These are phyloP conservation scores for Parthenolecanium corni DNA, from an alignment of 2,888 invertebrate genomes.

Conservation along the genomic window DNA sequence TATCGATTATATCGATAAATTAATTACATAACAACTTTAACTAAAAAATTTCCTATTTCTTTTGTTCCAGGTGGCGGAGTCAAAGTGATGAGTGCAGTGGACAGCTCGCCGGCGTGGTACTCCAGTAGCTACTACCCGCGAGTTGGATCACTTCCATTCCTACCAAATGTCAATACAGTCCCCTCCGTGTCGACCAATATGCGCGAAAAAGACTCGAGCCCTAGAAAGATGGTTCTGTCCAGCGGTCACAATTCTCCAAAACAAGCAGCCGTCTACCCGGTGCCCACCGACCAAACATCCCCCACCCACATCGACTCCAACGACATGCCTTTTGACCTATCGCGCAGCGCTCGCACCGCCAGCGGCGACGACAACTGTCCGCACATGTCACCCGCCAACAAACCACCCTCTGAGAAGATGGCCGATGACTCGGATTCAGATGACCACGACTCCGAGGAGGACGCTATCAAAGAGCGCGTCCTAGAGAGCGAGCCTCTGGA, in stretches of 20 bases:
- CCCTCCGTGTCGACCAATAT: slow-evolving; percentile 46
- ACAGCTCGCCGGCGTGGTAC: slow-evolving; percentile 49
- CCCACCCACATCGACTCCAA: slow-evolving; percentile 36
- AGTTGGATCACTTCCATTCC: slow-evolving; percentile 40
- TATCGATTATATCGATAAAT: too few species aligned
- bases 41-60: background rate
- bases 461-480: slow-evolving; percentile 27
- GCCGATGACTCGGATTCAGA: slow-evolving; percentile 37
- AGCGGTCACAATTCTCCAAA: slow-evolving; percentile 54
- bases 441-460: slow-evolving; percentile 33
- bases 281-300: slow-evolving; percentile 29
- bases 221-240: slow-evolving; percentile 63
- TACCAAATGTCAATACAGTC: slow-evolving; percentile 19
- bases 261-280: slow-evolving; percentile 60
- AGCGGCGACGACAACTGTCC: slow-evolving; percentile 29
- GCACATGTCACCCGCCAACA: slow-evolving; percentile 37
- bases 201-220: slow-evolving; percentile 86
- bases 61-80: slow-evolving; percentile 30
- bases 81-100: slow-evolving; percentile 56
- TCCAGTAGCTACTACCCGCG: slow-evolving; percentile 39
- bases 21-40: too few species aligned
- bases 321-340: slow-evolving; percentile 59
- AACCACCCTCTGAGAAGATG: slow-evolving; percentile 40
- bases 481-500: slow-evolving; percentile 71
- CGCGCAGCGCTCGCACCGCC: slow-evolving; percentile 38